These are phyloP conservation scores for Nannobrachium achirus DNA, from an alignment of 2,113 vertebrate genomes.

Conservation along the genomic window DNA sequence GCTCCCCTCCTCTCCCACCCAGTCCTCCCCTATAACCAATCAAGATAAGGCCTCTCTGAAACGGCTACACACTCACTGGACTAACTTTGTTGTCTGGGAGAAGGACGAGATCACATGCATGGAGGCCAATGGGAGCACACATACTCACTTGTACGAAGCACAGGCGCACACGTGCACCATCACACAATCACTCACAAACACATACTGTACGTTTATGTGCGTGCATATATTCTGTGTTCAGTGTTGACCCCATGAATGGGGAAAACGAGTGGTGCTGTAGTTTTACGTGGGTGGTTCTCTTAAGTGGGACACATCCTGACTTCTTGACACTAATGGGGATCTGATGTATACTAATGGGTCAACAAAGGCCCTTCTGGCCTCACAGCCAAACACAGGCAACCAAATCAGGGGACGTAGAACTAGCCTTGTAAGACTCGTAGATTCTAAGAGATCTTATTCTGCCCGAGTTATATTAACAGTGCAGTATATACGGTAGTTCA, in stretches of 20 bases:
- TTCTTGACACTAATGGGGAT: slow-evolving; percentile 63
- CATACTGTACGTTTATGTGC: background rate
- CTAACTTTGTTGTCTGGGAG: slow-evolving; percentile 50
- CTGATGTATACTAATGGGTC: slow-evolving; percentile 55
- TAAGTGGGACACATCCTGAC: slow-evolving; percentile 31
- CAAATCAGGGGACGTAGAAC: slow-evolving; percentile 15
- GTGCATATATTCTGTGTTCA: background rate
- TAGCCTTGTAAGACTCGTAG: too few relatives aligned
- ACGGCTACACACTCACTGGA: slow-evolving; percentile 26
- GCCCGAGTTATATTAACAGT: too few relatives aligned
- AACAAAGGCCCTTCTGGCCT: background rate
- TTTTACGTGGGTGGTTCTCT: slow-evolving; percentile 19
- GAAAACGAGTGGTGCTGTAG: background rate
- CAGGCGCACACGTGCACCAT: background rate
- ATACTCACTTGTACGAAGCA: background rate
- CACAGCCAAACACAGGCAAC: slow-evolving; percentile 40
- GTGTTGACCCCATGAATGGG: slow-evolving; percentile 5
- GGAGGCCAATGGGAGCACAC: slow-evolving; percentile 8
- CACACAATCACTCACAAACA: background rate
- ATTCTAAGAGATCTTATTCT: too few relatives aligned
- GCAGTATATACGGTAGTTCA: background rate
- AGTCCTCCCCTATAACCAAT: slow-evolving; percentile 69
- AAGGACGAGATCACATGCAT: slow-evolving; percentile 34
- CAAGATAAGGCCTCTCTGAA: slow-evolving; percentile 63
- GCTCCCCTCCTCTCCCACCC: slow-evolving; percentile 65